Percentiles rank a stretch among this genome's conserved stretches.
Conservation (phyloP, 2,797 vertebrate genomes). For the Rhinatrema bivittatum region DNA sequence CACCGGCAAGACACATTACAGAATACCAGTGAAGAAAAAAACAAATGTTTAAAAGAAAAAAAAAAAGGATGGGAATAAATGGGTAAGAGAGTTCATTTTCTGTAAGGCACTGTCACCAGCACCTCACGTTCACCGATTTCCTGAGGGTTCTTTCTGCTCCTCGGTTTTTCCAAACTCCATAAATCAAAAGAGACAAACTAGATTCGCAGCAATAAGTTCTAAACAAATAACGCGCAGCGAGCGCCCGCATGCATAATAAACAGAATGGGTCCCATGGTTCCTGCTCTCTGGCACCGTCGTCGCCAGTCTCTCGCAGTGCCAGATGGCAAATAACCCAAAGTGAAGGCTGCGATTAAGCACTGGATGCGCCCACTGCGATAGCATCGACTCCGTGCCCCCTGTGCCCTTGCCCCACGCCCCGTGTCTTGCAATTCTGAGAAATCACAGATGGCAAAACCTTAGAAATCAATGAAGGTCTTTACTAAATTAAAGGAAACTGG, state of each 20-base stretch:
- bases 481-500: too few species aligned
- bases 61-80: background rate
- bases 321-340: conserved; percentile 11
- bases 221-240: conserved; percentile 47
- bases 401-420: too few species aligned
- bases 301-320: conserved; percentile 21
- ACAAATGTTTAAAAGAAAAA: background rate
- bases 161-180: conserved; percentile 47
- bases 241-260: conserved; percentile 32
- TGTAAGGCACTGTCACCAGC: conserved; percentile 43
- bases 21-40: too few species aligned
- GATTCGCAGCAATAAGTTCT: conserved; percentile 46
- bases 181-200: conserved; percentile 47
- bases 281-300: conserved; percentile 7
- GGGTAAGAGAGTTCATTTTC: conserved; percentile 39
- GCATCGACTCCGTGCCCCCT: too few species aligned
- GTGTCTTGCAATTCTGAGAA: too few species aligned
- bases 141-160: conserved; percentile 44
- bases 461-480: too few species aligned
- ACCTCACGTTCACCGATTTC: conserved; percentile 31
- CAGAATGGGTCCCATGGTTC: conserved; percentile 17
- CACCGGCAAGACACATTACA: conserved; percentile 4
- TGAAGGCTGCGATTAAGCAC: conserved; percentile 21
- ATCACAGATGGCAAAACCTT: too few species aligned
- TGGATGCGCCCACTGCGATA: conserved; percentile 34